Conservation (phyloP, 2,113 vertebrate genomes). For the Perca schrenkii region DNA sequence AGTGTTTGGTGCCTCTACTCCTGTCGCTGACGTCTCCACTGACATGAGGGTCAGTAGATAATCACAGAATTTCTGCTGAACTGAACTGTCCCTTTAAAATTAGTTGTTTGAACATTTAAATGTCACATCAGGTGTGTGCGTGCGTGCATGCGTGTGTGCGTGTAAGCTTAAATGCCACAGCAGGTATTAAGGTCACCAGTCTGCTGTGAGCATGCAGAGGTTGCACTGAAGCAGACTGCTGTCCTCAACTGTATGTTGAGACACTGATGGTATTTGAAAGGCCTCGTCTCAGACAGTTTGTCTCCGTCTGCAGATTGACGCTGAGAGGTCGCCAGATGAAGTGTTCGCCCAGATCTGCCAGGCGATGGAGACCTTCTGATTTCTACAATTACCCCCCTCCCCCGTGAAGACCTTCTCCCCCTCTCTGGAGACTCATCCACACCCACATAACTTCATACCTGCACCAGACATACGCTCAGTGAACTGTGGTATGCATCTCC, state of each 20-base stretch:
- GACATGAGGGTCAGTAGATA: not conserved
- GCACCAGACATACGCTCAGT: slow-evolving; percentile 33
- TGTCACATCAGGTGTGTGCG: slow-evolving; percentile 43
- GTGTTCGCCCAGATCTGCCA: slow-evolving; percentile 91
- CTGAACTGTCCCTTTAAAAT: slow-evolving; percentile 22
- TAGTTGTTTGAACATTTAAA: slow-evolving; percentile 51
- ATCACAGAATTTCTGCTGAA: slow-evolving; percentile 12
- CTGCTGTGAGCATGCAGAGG: slow-evolving; percentile 1
- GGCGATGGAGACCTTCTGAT: slow-evolving; percentile 83
- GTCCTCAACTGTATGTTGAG: not conserved
- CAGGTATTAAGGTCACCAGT: slow-evolving; percentile 39
- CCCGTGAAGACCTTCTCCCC: not conserved
- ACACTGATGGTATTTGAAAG: slow-evolving; percentile 4
- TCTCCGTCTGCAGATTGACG: slow-evolving; percentile 87
- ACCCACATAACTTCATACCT: slow-evolving; percentile 32
- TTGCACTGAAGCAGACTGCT: not conserved
- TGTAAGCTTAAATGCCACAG: slow-evolving; percentile 46
- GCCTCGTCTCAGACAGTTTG: slow-evolving; percentile 12
- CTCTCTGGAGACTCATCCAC: slow-evolving; percentile 26
- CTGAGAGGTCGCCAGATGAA: slow-evolving; percentile 89
- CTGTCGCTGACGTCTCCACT: slow-evolving; percentile 13
- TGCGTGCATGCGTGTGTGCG: not conserved
- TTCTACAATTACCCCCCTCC: slow-evolving; percentile 21
- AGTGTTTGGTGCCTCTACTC: not conserved
- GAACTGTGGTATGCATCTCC: slow-evolving; percentile 69